Evolutionary conservation across 2,113 vertebrate genomes (phyloP).

Genomic region (Anguilla japonica): DNA sequence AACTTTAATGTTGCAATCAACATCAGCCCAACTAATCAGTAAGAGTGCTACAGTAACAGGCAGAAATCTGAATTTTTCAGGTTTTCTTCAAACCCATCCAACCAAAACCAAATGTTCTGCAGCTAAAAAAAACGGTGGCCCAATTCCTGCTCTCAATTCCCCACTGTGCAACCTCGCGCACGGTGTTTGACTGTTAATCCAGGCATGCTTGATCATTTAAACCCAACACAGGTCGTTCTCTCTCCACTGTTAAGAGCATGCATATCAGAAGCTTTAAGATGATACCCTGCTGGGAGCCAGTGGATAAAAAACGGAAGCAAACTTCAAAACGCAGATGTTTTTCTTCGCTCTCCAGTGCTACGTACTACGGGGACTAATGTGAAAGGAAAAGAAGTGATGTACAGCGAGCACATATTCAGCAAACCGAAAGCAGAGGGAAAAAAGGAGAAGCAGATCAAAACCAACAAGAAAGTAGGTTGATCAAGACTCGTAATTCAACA

Average conservation of each 20-base stretch:
- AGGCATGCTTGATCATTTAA: not conserved
- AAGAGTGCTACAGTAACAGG: constrained; percentile 41
- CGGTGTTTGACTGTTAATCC: not conserved
- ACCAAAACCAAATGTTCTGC: not conserved
- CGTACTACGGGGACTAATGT: not conserved
- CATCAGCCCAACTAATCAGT: constrained; percentile 49
- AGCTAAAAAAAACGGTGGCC: not conserved
- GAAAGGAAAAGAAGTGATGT: not conserved
- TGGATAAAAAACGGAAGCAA: not conserved
- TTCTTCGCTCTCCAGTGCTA: not conserved
- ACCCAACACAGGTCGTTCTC: not conserved
- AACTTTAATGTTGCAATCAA: constrained; percentile 30
- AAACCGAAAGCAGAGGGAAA: not conserved
- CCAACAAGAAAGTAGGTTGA: not conserved
- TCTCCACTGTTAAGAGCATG: not conserved
- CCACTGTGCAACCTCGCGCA: not conserved
- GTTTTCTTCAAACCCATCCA: constrained; percentile 46
- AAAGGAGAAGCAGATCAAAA: not conserved
- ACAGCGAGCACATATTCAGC: too few species aligned
- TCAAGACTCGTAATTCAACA: not conserved
- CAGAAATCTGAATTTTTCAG: constrained; percentile 33
- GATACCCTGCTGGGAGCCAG: not conserved
- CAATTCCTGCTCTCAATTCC: not conserved
- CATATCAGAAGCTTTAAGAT: not conserved
- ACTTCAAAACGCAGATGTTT: not conserved